These are phyloP conservation scores for Cosmia trapezina DNA, from an alignment of 2,888 invertebrate genomes.

Conservation along the genomic window DNA sequence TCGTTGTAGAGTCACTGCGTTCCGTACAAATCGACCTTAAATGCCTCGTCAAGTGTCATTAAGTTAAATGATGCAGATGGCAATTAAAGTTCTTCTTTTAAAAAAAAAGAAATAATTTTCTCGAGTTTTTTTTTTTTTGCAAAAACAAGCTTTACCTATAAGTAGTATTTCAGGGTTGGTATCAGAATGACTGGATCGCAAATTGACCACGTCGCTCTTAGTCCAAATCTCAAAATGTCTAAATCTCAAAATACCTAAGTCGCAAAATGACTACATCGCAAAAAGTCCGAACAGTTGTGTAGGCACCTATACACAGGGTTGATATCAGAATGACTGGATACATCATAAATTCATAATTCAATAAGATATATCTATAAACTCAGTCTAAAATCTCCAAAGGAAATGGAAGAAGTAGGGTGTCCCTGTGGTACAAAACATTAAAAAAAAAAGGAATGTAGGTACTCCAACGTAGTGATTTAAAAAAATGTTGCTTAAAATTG, in stretches of 20 bases:
- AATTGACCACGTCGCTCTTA: too few species aligned
- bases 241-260: too few species aligned
- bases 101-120: constrained; percentile 21
- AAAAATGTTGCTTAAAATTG: not conserved
- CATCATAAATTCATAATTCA: too few species aligned
- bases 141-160: not conserved
- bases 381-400: not conserved
- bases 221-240: too few species aligned
- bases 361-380: not conserved
- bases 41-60: constrained; percentile 29
- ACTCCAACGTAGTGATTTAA: not conserved
- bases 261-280: too few species aligned
- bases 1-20: constrained; percentile 45
- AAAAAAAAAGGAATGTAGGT: not conserved
- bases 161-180: not conserved
- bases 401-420: not conserved
- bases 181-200: too few species aligned
- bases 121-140: constrained; percentile 12
- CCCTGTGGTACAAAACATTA: not conserved
- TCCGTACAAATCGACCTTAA: constrained; percentile 45
- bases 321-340: too few species aligned
- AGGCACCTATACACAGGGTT: too few species aligned
- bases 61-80: constrained; percentile 26
- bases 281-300: too few species aligned
- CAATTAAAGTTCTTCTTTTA: constrained; percentile 28